A percentile compares a stretch with the other conserved stretches of the same genome.
phyloP scores from a whole-genome alignment of 2,888 invertebrate genomes.

The Pecten maximus region DNA sequence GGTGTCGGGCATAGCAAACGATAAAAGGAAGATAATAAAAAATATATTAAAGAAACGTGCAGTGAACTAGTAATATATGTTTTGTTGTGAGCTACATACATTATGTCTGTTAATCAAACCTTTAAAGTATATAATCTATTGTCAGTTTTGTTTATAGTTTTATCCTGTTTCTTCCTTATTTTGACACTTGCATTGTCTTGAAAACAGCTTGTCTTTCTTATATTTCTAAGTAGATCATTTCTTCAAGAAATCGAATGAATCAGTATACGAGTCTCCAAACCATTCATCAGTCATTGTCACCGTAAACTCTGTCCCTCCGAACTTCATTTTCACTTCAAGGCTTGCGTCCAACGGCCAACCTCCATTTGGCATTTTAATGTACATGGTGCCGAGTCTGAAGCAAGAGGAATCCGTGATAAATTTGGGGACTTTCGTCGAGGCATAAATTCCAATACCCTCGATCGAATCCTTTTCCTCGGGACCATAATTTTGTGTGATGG shows the following conservation, averaged over 20 bases:
- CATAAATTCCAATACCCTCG: slow-evolving; percentile 37
- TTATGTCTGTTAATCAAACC: too few species aligned
- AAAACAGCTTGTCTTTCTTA: too few species aligned
- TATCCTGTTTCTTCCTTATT: too few species aligned
- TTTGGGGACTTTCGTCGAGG: background rate
- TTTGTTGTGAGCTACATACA: too few species aligned
- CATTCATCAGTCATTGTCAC: slow-evolving; percentile 47
- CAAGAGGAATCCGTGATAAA: slow-evolving; percentile 37
- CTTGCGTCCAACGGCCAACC: slow-evolving; percentile 41
- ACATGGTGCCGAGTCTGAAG: slow-evolving; percentile 38
- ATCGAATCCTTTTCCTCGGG: slow-evolving; percentile 44
- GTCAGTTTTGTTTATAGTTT: too few species aligned
- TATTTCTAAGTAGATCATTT: background rate
- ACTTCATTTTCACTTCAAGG: slow-evolving; percentile 39
- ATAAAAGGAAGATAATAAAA: too few species aligned
- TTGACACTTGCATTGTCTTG: too few species aligned
- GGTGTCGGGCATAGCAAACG: too few species aligned
- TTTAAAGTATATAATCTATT: too few species aligned
- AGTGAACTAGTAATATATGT: too few species aligned
- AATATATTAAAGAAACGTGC: too few species aligned
- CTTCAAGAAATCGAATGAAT: slow-evolving; percentile 44
- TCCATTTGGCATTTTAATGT: slow-evolving; percentile 43
- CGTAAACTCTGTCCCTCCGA: slow-evolving; percentile 44
- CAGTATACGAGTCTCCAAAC: slow-evolving; percentile 45
- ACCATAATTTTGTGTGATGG: background rate